Conservation (phyloP, 2,888 invertebrate species). For the Schizaphis graminum region DNA sequence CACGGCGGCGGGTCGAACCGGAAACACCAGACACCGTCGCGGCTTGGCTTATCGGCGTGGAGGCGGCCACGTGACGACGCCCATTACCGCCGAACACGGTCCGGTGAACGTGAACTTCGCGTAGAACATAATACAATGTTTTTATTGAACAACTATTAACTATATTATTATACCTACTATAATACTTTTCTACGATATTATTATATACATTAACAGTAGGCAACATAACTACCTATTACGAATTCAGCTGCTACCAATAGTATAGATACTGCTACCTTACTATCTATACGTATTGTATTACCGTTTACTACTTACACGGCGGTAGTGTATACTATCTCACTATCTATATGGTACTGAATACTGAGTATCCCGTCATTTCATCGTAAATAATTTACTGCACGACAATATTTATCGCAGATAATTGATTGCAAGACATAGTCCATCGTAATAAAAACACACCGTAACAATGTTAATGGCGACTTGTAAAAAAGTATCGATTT, state of each 20-base stretch:
- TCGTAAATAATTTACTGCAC: not conserved
- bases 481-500: not conserved
- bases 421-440: not conserved
- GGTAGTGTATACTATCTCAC: not conserved
- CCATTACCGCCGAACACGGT: slow-evolving; percentile 2
- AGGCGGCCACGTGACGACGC: slow-evolving; percentile 51
- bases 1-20: slow-evolving; percentile 33
- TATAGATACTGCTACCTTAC: not conserved
- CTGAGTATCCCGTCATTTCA: not conserved
- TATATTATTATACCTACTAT: too few relatives aligned
- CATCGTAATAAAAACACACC: not conserved
- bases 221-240: not conserved
- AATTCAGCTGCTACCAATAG: not conserved
- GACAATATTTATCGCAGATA: not conserved
- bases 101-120: not conserved
- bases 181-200: not conserved
- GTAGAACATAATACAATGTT: not conserved
- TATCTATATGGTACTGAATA: not conserved
- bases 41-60: slow-evolving; percentile 39
- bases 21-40: not conserved
- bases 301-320: not conserved
- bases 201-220: not conserved
- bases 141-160: not conserved
- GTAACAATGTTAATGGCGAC: not conserved
- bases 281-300: not conserved